phyloP scores from a whole-genome alignment of 2,113 vertebrate species.

The Callopanchax toddi region DNA sequence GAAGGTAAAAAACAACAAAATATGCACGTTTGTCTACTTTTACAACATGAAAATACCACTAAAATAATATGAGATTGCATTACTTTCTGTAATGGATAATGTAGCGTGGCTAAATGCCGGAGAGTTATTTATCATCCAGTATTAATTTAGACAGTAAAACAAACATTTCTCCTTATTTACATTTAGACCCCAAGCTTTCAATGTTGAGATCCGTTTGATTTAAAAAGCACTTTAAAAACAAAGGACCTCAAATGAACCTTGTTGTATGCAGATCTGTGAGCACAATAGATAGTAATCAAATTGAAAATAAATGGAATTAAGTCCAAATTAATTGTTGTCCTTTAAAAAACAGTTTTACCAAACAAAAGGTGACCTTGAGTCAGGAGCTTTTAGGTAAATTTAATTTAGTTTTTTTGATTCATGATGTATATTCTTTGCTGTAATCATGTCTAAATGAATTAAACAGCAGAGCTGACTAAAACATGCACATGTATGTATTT shows the following conservation, averaged over 20 bases:
- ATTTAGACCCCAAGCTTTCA: not conserved
- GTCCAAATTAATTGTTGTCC: not conserved
- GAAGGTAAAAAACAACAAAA: slow-evolving; percentile 78
- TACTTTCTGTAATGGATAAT: not conserved
- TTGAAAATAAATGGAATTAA: slow-evolving; percentile 4
- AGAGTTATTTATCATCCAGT: not conserved
- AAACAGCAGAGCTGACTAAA: not conserved
- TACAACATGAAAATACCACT: not conserved
- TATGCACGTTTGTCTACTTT: not conserved
- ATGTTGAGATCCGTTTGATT: not conserved
- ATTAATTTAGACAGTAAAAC: not conserved
- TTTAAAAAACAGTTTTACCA: not conserved
- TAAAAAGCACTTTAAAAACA: not conserved
- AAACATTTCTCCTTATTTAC: not conserved
- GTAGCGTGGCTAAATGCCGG: no score
- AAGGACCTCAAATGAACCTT: no score
- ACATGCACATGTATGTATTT: not conserved
- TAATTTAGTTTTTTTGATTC: slow-evolving; percentile 4
- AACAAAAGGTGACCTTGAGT: slow-evolving; percentile 7
- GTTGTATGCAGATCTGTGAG: not conserved
- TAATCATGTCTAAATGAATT: slow-evolving; percentile 5
- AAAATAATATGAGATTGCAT: not conserved
- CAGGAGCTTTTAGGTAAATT: slow-evolving; percentile 7
- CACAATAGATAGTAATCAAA: not conserved
- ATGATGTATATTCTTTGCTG: not conserved